phyloP scores from a whole-genome alignment of 2,797 vertebrate species.

The Masticophis lateralis region DNA sequence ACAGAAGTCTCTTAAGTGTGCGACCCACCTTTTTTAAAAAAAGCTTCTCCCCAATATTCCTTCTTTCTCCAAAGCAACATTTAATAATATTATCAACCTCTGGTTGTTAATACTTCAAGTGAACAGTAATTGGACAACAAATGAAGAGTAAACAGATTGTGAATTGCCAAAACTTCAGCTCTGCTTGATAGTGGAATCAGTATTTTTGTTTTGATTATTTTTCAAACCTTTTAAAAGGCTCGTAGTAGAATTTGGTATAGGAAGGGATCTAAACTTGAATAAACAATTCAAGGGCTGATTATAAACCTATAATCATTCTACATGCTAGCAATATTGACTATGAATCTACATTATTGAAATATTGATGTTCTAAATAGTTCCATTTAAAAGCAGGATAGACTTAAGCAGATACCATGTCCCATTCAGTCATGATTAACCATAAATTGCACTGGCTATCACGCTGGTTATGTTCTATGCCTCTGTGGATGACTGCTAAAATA shows the following conservation, averaged over 20 bases:
- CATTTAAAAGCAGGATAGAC: constrained; percentile 56
- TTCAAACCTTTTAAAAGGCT: constrained; percentile 8
- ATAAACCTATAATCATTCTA: constrained; percentile 69
- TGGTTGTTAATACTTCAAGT: background rate
- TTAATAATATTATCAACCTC: background rate
- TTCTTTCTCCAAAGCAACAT: background rate
- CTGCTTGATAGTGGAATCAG: background rate
- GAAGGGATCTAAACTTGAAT: constrained; percentile 67
- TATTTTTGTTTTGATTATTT: background rate
- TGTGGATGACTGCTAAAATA: constrained; percentile 60
- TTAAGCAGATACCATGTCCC: constrained; percentile 62
- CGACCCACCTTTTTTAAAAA: background rate
- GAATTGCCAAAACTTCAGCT: constrained; percentile 1
- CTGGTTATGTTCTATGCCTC: constrained; percentile 61
- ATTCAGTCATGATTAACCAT: constrained; percentile 66
- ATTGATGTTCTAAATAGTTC: constrained; percentile 55
- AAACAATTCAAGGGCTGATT: constrained; percentile 72
- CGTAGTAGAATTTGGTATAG: constrained; percentile 46
- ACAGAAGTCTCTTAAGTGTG: background rate
- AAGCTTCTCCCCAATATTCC: background rate
- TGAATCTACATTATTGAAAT: constrained; percentile 55
- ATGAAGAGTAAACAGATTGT: background rate
- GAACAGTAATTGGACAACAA: background rate
- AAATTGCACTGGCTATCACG: constrained; percentile 73
- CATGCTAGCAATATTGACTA: constrained; percentile 72